Base-by-base conservation (phyloP, 2,888 invertebrate species). In the Morpho helenor region DNA sequence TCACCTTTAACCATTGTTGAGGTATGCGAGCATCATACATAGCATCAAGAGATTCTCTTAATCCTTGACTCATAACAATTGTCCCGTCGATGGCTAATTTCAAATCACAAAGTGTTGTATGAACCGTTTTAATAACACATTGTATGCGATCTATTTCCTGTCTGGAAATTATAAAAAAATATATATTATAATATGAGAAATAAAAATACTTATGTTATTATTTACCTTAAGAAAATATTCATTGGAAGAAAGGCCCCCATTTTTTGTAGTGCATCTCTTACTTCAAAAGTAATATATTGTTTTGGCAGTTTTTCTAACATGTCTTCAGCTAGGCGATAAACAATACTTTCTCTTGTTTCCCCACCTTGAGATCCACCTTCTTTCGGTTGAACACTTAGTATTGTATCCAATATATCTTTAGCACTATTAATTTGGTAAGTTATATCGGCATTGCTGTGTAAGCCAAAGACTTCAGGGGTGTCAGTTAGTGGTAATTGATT, bases 1-100 rank as follows among this genome's bases (percentile, higher is more conserved):
- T 63, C 70, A 95, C 96, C 93, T 97, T 98, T 73, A 95, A 93
- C 98, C 99, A 99, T 61, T 93, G 93, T 61, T 95, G 95, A 0
- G 99, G 99, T 66, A 99, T 96, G 63, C 98, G 92, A 2, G 98
- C 98, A 79, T 99, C 98, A 76, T 97, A 98, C 97, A 99, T 98
- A 9, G 98, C 96, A 79, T 99, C 98, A 43, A 99, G 87, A 0
- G 98, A 96, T 68, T 96, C 96, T 62, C 96, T 92, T 41, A 99
- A 91, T 23, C 93, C 94, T 76, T 97, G 97, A 74, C 97, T 98
- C 98, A 99, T 99, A 39, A 99, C 96, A 69, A 99, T 98, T 0
- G 98, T 98, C 42, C 99, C 99, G 74, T 99, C 98, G 65, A 99
- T 98, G 9, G 99, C 99, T 64, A 98, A 91, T 80, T 98, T 97